Percentiles rank a stretch among this genome's conserved stretches.
These are phyloP conservation scores for Tachuris rubrigastra DNA, from an alignment of 2,113 vertebrate species.

Conservation along the genomic window DNA sequence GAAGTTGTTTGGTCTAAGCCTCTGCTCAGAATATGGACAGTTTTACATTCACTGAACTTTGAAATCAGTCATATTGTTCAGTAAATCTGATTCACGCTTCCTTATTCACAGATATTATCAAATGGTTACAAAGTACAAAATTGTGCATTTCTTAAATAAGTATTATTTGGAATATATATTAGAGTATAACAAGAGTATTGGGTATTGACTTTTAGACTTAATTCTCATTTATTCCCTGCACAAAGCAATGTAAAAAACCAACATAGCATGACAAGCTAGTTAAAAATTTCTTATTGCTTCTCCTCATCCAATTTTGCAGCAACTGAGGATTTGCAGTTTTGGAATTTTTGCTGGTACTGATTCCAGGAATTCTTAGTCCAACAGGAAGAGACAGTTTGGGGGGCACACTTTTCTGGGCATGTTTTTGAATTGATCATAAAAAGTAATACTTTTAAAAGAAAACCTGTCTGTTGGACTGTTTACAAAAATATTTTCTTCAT, in stretches of 20 bases:
- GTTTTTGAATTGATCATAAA: background rate
- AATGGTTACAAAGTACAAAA: background rate
- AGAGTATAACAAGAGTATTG: background rate
- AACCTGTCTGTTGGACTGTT: background rate
- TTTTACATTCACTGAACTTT: background rate
- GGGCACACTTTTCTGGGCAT: background rate
- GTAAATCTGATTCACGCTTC: background rate
- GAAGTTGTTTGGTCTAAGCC: background rate
- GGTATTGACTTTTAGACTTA: background rate
- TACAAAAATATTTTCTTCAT: background rate
- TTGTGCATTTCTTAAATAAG: background rate
- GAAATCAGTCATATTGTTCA: background rate
- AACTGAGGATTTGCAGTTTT: background rate
- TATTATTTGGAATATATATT: background rate
- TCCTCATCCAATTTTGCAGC: background rate
- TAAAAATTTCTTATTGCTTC: background rate
- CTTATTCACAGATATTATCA: background rate
- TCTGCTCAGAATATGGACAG: background rate
- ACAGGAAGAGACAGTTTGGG: background rate
- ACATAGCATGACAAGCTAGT: background rate
- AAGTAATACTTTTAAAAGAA: background rate
- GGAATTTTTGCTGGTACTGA: background rate
- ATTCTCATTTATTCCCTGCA: background rate
- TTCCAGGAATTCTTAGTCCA: background rate
- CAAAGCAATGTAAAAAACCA: background rate